Evolutionary conservation across 2,113 vertebrate species (phyloP).

Genomic region (Pelecanus crispus): DNA sequence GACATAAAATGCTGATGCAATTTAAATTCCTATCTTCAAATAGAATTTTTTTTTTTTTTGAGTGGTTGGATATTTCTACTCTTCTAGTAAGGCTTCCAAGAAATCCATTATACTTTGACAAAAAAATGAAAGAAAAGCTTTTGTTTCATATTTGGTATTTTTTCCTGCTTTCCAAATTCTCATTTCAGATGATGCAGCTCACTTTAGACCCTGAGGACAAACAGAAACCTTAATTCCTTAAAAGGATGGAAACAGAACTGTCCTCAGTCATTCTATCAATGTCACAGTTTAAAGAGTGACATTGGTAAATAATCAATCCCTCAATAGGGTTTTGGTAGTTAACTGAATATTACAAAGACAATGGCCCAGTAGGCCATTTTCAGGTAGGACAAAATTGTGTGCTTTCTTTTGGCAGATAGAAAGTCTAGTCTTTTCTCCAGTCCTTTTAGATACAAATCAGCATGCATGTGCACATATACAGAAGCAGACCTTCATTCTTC

Average conservation of each 20-base stretch:
- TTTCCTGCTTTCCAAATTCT: neutral
- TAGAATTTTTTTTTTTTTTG: neutral
- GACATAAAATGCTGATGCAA: neutral
- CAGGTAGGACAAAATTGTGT: neutral
- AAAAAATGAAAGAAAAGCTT: neutral
- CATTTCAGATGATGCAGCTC: neutral
- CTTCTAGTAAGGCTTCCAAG: neutral
- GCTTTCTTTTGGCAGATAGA: neutral
- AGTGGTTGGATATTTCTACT: neutral
- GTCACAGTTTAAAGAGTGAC: neutral
- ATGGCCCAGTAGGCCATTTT: neutral
- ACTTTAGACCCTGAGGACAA: neutral
- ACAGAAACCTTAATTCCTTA: neutral
- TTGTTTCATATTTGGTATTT: neutral
- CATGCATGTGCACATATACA: rapidly evolving
- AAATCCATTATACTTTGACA: neutral
- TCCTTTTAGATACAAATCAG: neutral
- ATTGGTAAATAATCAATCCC: neutral
- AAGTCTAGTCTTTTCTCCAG: neutral
- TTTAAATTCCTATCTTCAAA: neutral
- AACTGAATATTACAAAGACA: neutral
- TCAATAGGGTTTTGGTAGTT: neutral
- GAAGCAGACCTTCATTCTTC: neutral
- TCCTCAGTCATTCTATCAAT: neutral
- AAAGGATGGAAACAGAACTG: neutral